A percentile compares a stretch with the other conserved stretches of the same genome.
phyloP scores from a whole-genome alignment of 2,113 vertebrate genomes.

The Hemichromis elongatus region DNA sequence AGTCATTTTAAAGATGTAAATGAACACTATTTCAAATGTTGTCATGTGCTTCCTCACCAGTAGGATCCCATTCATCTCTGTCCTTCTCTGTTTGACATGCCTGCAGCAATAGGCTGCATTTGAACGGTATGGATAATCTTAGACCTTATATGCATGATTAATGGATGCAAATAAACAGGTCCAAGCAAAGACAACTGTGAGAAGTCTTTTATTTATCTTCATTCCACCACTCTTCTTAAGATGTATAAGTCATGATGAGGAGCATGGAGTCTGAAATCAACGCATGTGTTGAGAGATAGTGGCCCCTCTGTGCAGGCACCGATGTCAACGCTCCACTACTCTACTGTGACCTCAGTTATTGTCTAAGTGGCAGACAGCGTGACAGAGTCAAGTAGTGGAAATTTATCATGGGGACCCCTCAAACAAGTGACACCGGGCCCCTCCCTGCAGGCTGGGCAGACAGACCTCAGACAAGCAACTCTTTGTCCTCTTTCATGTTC shows the following conservation, averaged over 20 bases:
- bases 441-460: constrained; percentile 40
- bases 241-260: constrained; percentile 4
- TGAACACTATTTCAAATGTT: constrained; percentile 35
- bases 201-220: constrained; percentile 55
- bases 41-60: constrained; percentile 40
- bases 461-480: constrained; percentile 59
- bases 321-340: constrained; percentile 45
- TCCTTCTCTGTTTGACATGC: constrained; percentile 41
- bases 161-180: constrained; percentile 53
- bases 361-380: constrained; percentile 67
- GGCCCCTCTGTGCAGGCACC: constrained; percentile 3
- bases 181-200: constrained; percentile 35
- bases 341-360: constrained; percentile 65
- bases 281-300: constrained; percentile 45
- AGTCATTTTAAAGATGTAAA: constrained; percentile 38
- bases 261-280: constrained; percentile 24
- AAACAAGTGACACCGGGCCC: constrained; percentile 59
- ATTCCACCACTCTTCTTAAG: not conserved
- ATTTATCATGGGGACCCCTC: constrained; percentile 73
- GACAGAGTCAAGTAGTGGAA: constrained; percentile 75
- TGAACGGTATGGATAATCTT: not conserved
- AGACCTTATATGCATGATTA: constrained; percentile 21
- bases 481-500: constrained; percentile 69
- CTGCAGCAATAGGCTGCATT: not conserved
- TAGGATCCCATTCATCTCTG: constrained; percentile 43